phyloP scores from a whole-genome alignment of 2,888 invertebrate species.

The Hirtodrosophila confusa region DNA sequence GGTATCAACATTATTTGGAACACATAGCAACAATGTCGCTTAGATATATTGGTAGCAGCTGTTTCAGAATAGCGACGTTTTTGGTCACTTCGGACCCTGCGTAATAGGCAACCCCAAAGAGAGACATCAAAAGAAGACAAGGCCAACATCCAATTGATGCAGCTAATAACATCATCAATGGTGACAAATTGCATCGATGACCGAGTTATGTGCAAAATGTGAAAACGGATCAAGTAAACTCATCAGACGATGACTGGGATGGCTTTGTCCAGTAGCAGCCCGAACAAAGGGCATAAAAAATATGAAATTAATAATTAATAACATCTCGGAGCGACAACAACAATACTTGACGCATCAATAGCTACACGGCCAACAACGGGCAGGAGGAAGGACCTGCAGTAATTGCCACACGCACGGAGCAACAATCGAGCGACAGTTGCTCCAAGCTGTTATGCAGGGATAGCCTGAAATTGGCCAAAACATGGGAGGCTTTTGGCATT shows the following conservation, averaged over 20 bases:
- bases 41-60: too few relatives aligned
- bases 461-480: conserved; percentile 7
- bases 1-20: too few relatives aligned
- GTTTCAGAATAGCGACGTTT: too few relatives aligned
- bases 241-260: conserved; percentile 14
- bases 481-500: conserved; percentile 13
- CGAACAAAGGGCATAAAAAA: conserved; percentile 42
- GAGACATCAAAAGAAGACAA: conserved; percentile 13
- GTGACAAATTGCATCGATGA: conserved; percentile 49
- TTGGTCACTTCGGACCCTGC: too few relatives aligned
- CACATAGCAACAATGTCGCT: too few relatives aligned
- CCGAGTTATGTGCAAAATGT: conserved; percentile 54
- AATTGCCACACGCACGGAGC: conserved; percentile 52
- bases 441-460: conserved; percentile 7
- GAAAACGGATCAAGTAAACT: conserved; percentile 39
- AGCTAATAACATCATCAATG: conserved; percentile 62
- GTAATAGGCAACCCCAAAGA: background rate
- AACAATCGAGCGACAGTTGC: conserved; percentile 19
- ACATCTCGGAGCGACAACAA: conserved; percentile 24
- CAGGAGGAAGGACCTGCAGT: conserved; percentile 26
- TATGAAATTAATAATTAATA: conserved; percentile 71
- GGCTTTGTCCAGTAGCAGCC: conserved; percentile 1
- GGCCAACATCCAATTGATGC: conserved; percentile 4
- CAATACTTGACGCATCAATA: conserved; percentile 6
- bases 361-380: conserved; percentile 9